A percentile compares a stretch with the other conserved stretches of the same genome.
Conservation (phyloP, 2,113 vertebrate species). For the Platanista minor region DNA sequence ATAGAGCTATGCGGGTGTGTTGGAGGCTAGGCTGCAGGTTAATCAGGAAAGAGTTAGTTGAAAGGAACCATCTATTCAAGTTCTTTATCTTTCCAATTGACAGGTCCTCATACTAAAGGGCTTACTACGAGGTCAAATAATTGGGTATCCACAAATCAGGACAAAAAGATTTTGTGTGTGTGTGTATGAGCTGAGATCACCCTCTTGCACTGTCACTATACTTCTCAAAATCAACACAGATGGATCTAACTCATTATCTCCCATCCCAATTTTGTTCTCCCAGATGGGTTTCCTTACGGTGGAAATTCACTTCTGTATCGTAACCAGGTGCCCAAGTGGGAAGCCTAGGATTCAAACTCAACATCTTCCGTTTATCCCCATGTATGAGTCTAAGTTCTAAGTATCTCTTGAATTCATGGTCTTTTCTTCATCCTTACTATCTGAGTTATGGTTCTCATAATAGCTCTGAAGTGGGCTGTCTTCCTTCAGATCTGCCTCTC, state of each 20-base stretch:
- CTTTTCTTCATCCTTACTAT: not conserved
- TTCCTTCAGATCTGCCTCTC: not conserved
- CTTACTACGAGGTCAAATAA: not conserved
- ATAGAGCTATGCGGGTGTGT: not conserved
- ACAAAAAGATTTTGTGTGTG: not conserved
- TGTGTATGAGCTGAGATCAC: not conserved
- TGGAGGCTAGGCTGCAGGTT: not conserved
- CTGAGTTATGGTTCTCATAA: not conserved
- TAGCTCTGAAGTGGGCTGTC: not conserved
- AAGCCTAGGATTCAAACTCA: not conserved
- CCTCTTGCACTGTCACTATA: no score
- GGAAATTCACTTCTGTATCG: not conserved
- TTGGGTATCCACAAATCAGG: not conserved
- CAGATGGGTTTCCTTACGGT: not conserved
- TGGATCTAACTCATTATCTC: not conserved
- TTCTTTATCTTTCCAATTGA: not conserved
- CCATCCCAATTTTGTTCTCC: not conserved
- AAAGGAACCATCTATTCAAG: not conserved
- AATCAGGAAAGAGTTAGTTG: not conserved
- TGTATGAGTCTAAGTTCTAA: not conserved
- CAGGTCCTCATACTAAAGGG: not conserved
- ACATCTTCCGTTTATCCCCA: not conserved
- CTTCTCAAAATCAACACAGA: not conserved
- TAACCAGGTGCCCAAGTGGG: not conserved
- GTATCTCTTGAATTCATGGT: not conserved